Conservation (phyloP, 2,113 vertebrate species). For the Symphodus melops region DNA sequence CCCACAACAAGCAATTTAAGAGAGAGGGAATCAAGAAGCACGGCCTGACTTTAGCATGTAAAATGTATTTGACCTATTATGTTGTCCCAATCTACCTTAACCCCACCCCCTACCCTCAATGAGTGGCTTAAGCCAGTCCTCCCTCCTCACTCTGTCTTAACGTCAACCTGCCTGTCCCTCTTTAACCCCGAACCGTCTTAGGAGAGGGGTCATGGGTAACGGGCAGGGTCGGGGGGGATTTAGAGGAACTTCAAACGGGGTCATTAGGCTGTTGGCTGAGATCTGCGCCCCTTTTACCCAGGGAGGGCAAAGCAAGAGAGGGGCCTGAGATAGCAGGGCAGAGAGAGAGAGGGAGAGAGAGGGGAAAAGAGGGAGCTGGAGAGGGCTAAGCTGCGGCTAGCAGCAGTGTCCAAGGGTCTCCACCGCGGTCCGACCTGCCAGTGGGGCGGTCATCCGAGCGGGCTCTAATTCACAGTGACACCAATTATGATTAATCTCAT, state of each 20-base stretch:
- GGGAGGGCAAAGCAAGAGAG: slow-evolving; percentile 69
- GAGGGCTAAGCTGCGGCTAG: slow-evolving; percentile 76
- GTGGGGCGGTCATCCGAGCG: slow-evolving; percentile 81
- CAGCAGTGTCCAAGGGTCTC: slow-evolving; percentile 83
- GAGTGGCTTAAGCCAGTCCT: slow-evolving; percentile 31
- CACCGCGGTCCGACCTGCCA: slow-evolving; percentile 81
- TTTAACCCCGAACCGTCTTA: slow-evolving; percentile 79
- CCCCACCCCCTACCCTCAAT: slow-evolving; percentile 34
- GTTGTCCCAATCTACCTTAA: slow-evolving; percentile 51
- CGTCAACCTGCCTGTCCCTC: slow-evolving; percentile 73
- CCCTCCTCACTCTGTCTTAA: slow-evolving; percentile 67
- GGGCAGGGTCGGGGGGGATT: slow-evolving; percentile 90
- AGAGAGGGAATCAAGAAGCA: neutral
- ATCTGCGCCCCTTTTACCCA: slow-evolving; percentile 76
- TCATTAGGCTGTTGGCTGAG: slow-evolving; percentile 83
- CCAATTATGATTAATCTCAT: slow-evolving; percentile 88
- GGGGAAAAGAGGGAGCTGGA: slow-evolving; percentile 19
- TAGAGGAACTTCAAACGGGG: slow-evolving; percentile 95
- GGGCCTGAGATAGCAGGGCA: slow-evolving; percentile 69
- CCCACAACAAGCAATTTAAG: slow-evolving; percentile 8
- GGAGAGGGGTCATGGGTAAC: slow-evolving; percentile 83
- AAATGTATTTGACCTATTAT: slow-evolving; percentile 52
- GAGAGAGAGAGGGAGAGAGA: slow-evolving; percentile 12
- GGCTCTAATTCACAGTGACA: slow-evolving; percentile 84
- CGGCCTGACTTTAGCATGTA: slow-evolving; percentile 51